phyloP scores from a whole-genome alignment of 2,113 vertebrate species.

The Salminus brasiliensis region DNA sequence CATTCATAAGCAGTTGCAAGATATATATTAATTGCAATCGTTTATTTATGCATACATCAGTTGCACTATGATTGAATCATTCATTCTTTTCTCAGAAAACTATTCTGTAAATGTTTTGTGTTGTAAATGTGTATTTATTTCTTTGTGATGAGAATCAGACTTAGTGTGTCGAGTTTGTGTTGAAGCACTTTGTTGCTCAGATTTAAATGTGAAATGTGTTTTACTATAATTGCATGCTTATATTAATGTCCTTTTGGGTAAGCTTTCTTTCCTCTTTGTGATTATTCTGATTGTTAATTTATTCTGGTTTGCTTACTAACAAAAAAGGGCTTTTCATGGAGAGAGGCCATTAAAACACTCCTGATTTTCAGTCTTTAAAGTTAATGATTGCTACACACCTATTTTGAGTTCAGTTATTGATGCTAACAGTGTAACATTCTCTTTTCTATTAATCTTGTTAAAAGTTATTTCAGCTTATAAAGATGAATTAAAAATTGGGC shows the following conservation, averaged over 20 bases:
- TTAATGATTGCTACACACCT: neutral
- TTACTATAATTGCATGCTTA: constrained; percentile 74
- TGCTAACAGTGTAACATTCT: neutral
- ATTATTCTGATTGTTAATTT: constrained; percentile 50
- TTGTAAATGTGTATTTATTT: constrained; percentile 92
- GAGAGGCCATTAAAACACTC: constrained; percentile 21
- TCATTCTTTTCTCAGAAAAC: constrained; percentile 71
- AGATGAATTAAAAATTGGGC: constrained; percentile 13
- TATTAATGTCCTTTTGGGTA: constrained; percentile 67
- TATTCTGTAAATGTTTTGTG: constrained; percentile 84
- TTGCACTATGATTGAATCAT: constrained; percentile 95
- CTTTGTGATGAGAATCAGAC: constrained; percentile 89
- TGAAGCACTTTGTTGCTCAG: constrained; percentile 93
- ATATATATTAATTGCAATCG: constrained; percentile 85
- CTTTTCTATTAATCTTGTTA: neutral
- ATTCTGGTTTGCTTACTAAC: constrained; percentile 46
- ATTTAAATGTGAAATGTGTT: constrained; percentile 81
- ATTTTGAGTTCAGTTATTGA: constrained; percentile 2
- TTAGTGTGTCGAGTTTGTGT: constrained; percentile 89
- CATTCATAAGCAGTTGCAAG: constrained; percentile 72
- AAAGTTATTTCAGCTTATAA: neutral
- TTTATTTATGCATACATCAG: constrained; percentile 97
- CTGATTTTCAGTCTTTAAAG: neutral
- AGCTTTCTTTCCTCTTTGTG: constrained; percentile 55
- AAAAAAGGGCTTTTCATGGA: constrained; percentile 37